phyloP scores from a whole-genome alignment of 2,797 vertebrate genomes.

The Sternotherus odoratus region DNA sequence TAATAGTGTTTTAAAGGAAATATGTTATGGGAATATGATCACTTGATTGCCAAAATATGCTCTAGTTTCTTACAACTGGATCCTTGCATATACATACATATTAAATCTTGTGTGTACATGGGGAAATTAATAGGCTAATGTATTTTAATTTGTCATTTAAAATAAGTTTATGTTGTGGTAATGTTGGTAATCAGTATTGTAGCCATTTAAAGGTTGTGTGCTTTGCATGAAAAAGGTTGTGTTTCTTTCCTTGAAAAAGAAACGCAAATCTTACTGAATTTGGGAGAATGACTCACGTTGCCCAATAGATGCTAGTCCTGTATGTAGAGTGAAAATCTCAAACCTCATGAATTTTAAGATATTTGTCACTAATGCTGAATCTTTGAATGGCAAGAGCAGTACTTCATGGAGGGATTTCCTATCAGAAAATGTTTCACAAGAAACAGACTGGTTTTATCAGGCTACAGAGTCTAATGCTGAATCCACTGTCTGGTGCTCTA shows the following conservation, averaged over 20 bases:
- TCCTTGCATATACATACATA: background rate
- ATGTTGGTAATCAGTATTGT: background rate
- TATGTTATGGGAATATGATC: background rate
- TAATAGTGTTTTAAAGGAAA: slow-evolving; percentile 23
- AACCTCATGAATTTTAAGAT: fast-evolving
- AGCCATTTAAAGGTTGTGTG: background rate
- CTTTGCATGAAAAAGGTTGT: too few species aligned
- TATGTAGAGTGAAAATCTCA: background rate
- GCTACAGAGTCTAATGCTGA: background rate
- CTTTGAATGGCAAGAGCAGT: background rate
- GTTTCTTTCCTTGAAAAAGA: background rate
- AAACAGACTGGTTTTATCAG: background rate
- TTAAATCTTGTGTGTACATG: background rate
- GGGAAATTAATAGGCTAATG: background rate
- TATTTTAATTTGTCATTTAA: background rate
- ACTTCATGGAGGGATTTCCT: background rate
- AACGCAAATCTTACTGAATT: background rate
- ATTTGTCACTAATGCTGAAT: background rate
- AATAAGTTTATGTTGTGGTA: fast-evolving
- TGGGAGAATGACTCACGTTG: background rate
- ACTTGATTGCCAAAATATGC: background rate
- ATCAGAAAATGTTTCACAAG: background rate
- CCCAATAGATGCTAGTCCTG: background rate
- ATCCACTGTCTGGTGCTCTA: background rate
- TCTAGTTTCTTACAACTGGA: background rate